Evolutionary conservation across 1,140 invertebrate genomes (phyloP).

Genomic region (Artemia franciscana): DNA sequence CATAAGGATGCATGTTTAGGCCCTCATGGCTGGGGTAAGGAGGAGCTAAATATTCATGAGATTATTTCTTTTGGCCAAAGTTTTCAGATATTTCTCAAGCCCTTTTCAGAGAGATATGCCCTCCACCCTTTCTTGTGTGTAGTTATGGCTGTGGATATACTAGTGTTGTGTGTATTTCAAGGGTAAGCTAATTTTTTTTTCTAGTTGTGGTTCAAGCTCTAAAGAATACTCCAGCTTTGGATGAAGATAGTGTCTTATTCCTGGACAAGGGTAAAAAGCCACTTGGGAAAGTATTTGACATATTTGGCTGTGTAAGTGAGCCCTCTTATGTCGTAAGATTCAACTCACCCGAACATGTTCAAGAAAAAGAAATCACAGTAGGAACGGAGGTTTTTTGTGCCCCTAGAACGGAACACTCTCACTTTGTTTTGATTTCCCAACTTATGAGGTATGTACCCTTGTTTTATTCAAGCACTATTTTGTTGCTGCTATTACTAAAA

Average conservation of each 20-base stretch:
- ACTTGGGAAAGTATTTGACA: slow-evolving; percentile 63
- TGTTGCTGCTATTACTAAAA: no score
- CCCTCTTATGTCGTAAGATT: slow-evolving; percentile 61
- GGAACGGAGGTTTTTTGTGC: slow-evolving; percentile 54
- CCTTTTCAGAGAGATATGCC: no score
- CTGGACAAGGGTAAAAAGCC: slow-evolving; percentile 40
- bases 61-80: no score
- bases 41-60: no score
- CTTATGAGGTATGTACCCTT: slow-evolving; percentile 33
- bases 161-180: no score
- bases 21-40: no score
- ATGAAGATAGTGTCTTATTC: slow-evolving; percentile 64
- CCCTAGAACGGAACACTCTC: slow-evolving; percentile 42
- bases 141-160: no score
- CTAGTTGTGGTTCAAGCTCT: slow-evolving; percentile 43
- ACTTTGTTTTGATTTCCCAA: slow-evolving; percentile 41
- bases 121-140: no score
- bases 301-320: slow-evolving; percentile 52
- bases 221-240: slow-evolving; percentile 40
- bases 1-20: no score
- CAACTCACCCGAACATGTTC: slow-evolving; percentile 46
- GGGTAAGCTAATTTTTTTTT: slow-evolving; percentile 18
- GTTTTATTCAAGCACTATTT: slow-evolving; percentile 6
- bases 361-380: slow-evolving; percentile 31
- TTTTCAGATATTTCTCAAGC: no score